These are phyloP conservation scores for Clavelina lepadiformis DNA, from an alignment of 23 tunicate species.

Conservation along the genomic window DNA sequence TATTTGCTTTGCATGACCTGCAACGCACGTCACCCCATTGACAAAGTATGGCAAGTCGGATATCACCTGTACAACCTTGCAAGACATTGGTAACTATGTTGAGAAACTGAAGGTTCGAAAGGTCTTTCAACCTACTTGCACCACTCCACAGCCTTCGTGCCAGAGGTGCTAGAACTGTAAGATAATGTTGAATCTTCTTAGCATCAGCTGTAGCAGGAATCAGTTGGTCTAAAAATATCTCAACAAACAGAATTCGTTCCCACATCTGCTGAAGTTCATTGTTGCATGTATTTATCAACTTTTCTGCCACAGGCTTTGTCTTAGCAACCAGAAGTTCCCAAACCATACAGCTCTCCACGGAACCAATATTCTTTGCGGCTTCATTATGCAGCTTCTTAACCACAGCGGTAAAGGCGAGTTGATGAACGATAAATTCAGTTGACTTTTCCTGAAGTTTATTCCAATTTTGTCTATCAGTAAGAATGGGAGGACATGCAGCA, in stretches of 20 bases:
- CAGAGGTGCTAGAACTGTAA: constrained; percentile 26
- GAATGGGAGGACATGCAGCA: constrained; percentile 12
- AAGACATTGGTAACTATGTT: constrained; percentile 31
- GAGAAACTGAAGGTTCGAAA: constrained; percentile 22
- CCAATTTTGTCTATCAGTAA: constrained; percentile 24
- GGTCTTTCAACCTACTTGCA: background rate
- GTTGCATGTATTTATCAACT: background rate
- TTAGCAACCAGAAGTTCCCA: constrained; percentile 25
- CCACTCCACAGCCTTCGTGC: constrained; percentile 30
- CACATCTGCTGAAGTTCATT: constrained; percentile 12
- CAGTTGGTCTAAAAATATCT: constrained; percentile 35
- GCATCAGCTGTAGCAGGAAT: constrained; percentile 12
- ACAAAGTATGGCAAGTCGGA: constrained; percentile 29
- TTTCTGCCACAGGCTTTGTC: constrained; percentile 17
- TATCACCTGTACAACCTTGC: constrained; percentile 23
- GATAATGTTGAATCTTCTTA: constrained; percentile 10
- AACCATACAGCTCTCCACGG: constrained; percentile 7
- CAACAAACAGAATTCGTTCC: constrained; percentile 27
- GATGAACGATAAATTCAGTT: constrained; percentile 9
- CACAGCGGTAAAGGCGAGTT: constrained; percentile 22
- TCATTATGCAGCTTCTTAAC: constrained; percentile 8
- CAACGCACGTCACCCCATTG: constrained; percentile 44
- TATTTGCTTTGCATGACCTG: constrained; percentile 25
- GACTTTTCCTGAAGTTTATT: constrained; percentile 1
- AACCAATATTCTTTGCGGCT: constrained; percentile 13